These are phyloP conservation scores for Accipiter minullus DNA, from an alignment of 2,797 vertebrate genomes.

Conservation along the genomic window DNA sequence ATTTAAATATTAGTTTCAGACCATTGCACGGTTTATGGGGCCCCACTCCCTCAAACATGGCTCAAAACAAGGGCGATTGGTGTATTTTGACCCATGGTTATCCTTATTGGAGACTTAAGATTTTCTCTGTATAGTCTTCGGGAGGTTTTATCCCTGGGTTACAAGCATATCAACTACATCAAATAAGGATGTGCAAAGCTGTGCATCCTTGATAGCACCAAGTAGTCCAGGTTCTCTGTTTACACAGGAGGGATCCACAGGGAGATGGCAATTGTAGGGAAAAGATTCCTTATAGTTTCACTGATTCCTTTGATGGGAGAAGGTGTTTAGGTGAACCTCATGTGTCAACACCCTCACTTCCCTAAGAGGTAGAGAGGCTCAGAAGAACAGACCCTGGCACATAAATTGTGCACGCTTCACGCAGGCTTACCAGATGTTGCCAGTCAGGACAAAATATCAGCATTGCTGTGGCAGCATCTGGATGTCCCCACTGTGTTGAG, in stretches of 20 bases:
- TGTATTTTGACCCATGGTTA: not conserved
- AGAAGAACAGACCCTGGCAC: not conserved
- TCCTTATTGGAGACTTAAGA: not conserved
- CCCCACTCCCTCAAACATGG: not conserved
- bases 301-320: not conserved
- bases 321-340: not conserved
- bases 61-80: not conserved
- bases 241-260: not conserved
- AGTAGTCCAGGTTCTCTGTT: not conserved
- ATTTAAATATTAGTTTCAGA: not conserved
- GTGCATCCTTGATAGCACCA: not conserved
- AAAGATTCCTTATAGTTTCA: not conserved
- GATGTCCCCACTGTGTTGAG: not conserved
- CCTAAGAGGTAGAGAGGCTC: not conserved
- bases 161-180: not conserved
- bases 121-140: not conserved
- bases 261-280: not conserved
- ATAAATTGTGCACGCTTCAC: not conserved
- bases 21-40: not conserved
- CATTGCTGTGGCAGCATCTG: not conserved
- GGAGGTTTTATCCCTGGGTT: not conserved
- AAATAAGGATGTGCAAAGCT: not conserved
- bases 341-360: not conserved
- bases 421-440: not conserved
- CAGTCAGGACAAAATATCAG: not conserved